These are phyloP conservation scores for Cephus pulcher DNA, from an alignment of 2,888 invertebrate species.

Conservation along the genomic window DNA sequence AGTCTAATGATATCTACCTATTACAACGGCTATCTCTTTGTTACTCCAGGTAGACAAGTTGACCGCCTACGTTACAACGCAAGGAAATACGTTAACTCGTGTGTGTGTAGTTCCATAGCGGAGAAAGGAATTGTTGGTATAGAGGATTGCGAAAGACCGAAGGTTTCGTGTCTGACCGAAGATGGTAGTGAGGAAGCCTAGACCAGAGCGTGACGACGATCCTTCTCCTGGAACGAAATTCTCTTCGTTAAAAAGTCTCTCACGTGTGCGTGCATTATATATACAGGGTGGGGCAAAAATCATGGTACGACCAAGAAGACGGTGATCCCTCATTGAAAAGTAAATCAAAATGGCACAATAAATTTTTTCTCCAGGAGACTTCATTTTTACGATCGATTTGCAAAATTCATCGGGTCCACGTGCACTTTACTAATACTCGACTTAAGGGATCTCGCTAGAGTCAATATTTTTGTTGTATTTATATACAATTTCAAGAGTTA, in stretches of 20 bases:
- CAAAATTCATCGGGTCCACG: too few relatives aligned
- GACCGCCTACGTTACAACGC: constrained; percentile 13
- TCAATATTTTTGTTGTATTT: too few relatives aligned
- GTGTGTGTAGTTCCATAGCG: constrained; percentile 22
- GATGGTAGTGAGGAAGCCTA: constrained; percentile 39
- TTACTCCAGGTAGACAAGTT: not conserved
- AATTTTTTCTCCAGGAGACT: too few relatives aligned
- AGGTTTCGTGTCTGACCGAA: constrained; percentile 36
- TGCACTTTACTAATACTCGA: too few relatives aligned
- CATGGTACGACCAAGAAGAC: too few relatives aligned
- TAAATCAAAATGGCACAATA: too few relatives aligned
- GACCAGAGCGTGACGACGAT: not conserved
- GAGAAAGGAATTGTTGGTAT: constrained; percentile 34
- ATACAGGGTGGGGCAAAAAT: not conserved
- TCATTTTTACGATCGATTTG: too few relatives aligned
- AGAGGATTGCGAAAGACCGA: constrained; percentile 39
- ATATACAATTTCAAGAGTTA: too few relatives aligned
- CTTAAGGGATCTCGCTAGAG: too few relatives aligned
- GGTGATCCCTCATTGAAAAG: too few relatives aligned
- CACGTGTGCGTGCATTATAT: not conserved
- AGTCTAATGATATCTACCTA: not conserved
- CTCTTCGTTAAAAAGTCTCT: not conserved
- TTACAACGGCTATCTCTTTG: not conserved
- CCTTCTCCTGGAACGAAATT: not conserved
- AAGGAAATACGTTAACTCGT: constrained; percentile 34